Evolutionary conservation across 2,113 vertebrate genomes (phyloP).

Genomic region (Parotia lawesii): DNA sequence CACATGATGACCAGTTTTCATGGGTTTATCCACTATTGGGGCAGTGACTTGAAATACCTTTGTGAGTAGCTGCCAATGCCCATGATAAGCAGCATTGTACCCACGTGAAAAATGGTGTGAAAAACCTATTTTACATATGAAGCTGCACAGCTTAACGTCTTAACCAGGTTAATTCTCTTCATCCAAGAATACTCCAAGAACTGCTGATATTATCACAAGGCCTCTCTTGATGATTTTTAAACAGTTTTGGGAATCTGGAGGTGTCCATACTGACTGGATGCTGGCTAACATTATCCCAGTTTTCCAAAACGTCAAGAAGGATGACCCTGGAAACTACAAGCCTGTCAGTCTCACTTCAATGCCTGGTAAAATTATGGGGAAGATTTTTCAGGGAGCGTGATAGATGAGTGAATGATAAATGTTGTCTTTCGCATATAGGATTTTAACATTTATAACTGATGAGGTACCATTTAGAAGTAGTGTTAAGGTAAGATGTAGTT

Average conservation of each 20-base stretch:
- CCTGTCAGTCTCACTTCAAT: no score
- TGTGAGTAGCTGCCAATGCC: neutral
- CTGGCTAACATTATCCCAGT: neutral
- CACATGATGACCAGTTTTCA: neutral
- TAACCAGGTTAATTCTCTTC: neutral
- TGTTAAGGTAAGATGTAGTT: no score
- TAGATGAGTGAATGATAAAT: no score
- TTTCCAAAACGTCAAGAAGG: no score
- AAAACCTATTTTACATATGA: neutral
- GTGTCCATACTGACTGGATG: neutral
- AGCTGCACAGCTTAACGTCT: neutral
- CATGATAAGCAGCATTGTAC: neutral
- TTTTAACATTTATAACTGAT: no score
- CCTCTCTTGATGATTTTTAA: neutral
- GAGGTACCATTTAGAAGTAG: no score
- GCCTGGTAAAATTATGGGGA: no score
- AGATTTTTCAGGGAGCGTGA: no score
- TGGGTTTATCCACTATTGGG: neutral
- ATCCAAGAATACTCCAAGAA: neutral
- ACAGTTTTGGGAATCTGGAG: neutral
- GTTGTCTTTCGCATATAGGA: no score
- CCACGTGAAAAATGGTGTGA: neutral
- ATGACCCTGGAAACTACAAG: no score
- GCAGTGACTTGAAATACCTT: neutral
- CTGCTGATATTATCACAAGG: neutral